Base-by-base conservation (phyloP, 2,797 vertebrate species). In the Adrianichthys oophorus region DNA sequence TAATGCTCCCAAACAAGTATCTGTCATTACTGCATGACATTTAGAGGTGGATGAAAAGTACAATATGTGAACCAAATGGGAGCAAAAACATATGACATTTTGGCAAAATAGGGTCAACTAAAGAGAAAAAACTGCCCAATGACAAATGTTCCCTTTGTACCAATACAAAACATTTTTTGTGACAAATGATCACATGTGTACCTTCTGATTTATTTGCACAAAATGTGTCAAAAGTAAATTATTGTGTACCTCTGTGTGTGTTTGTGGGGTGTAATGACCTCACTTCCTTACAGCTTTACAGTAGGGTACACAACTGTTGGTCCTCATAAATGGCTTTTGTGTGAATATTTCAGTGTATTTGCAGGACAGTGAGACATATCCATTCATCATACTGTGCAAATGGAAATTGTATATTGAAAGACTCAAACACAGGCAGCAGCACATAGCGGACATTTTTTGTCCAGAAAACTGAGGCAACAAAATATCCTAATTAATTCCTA, bases 401-500 rank as follows among this genome's bases (percentile, higher is more conserved):
- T 24, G 48, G 15, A 54, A 18, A 49, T 62, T 59, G 52, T 42
- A 51, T 52, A 45, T 4, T 3, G 43, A 32, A 4, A 2, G 46
- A 49, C 23, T 7, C 46, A 43, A 14, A 37, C 42, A 65, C 12
- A 44, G 21, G 16, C 32, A 59, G 15, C 7, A n/a, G 21, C 29
- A n/a, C 50, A 29, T 29, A 52, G 23, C 79, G 63, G 73, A 69
- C 67, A 78, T 80, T 80, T 67, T 80, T 43, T 54, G 19, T 51
- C 59, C 52, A 43, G 24, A 69, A 80, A 69, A 26, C 24, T 26
- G 6, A 26, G 5, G 24, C 57, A 67, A 47, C 65, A 62, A 67
- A 70, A 73, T 15, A 70, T 75, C 71, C 21, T 21, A 65, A 75
- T 86, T 74, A 60, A 76, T 84, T 77, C 58, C 15, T 62, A 75